Evolutionary conservation across 2,797 vertebrate genomes (phyloP).

Genomic region (Danionella dracula): DNA sequence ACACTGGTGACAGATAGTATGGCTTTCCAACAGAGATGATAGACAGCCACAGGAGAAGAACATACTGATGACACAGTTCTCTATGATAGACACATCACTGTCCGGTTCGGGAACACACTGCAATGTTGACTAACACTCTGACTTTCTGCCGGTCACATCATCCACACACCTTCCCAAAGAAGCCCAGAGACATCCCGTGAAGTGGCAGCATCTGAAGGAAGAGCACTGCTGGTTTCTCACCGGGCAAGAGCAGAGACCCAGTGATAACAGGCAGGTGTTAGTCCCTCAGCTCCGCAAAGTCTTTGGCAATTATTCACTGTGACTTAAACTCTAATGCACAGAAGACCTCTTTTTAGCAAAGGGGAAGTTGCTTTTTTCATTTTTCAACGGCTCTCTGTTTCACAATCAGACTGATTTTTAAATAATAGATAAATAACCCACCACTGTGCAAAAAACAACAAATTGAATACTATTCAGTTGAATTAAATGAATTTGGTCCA

Average conservation of each 20-base stretch:
- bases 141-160: conserved; percentile 5
- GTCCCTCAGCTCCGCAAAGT: conserved; percentile 23
- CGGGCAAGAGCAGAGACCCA: neutral
- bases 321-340: conserved; percentile 13
- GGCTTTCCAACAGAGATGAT: conserved; percentile 27
- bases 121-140: conserved; percentile 37
- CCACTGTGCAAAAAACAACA: too few species aligned
- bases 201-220: neutral
- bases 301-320: conserved; percentile 22
- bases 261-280: conserved; percentile 2
- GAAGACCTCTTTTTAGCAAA: neutral
- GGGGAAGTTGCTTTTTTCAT: neutral
- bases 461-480: too few species aligned
- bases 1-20: conserved; percentile 17
- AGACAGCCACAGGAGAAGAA: conserved; percentile 42
- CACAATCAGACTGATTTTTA: too few species aligned
- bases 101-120: conserved; percentile 12
- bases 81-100: conserved; percentile 36
- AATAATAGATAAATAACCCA: too few species aligned
- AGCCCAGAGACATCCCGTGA: neutral
- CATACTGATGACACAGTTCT: conserved; percentile 34
- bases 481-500: too few species aligned
- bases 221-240: conserved; percentile 22
- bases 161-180: neutral
- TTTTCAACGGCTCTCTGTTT: too few species aligned